Conservation (phyloP, 2,888 invertebrate genomes). For the Neuroscelio doddi region DNA sequence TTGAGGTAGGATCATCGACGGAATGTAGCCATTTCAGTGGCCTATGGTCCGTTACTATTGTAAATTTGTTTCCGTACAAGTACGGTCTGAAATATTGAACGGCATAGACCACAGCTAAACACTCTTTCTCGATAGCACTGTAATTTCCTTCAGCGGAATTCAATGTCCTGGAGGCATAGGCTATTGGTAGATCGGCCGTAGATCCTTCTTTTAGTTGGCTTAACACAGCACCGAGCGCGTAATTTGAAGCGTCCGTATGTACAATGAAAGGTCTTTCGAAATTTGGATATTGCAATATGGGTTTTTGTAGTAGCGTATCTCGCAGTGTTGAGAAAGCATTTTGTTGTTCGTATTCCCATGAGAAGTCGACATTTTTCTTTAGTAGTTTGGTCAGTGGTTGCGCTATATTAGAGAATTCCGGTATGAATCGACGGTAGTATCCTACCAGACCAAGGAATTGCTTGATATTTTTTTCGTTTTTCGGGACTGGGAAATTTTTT, state of each 20-base stretch:
- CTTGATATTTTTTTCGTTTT: conserved; percentile 43
- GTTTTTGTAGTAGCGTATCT: conserved; percentile 18
- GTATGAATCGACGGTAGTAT: conserved; percentile 61
- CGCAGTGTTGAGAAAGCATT: conserved; percentile 21
- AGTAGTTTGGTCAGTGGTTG: conserved; percentile 27
- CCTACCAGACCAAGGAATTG: conserved; percentile 56
- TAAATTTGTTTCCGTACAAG: too few species aligned
- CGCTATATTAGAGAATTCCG: conserved; percentile 43
- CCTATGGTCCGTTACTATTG: too few species aligned
- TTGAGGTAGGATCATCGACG: too few species aligned
- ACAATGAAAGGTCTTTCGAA: conserved; percentile 26
- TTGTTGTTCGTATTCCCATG: conserved; percentile 23
- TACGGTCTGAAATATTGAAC: too few species aligned
- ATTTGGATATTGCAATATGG: conserved; percentile 36
- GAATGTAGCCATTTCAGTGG: too few species aligned
- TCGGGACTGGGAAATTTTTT: conserved; percentile 44
- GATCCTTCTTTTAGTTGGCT: too few species aligned
- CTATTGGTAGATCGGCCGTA: too few species aligned
- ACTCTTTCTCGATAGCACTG: too few species aligned
- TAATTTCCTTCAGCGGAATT: too few species aligned
- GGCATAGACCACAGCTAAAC: too few species aligned
- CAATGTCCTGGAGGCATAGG: too few species aligned
- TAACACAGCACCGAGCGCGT: conserved; percentile 26
- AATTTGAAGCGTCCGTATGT: conserved; percentile 26
- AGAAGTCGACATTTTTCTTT: conserved; percentile 14